A percentile compares a stretch with the other conserved stretches of the same genome.
Conservation (phyloP, 2,113 vertebrate species). For the Labrus mixtus region DNA sequence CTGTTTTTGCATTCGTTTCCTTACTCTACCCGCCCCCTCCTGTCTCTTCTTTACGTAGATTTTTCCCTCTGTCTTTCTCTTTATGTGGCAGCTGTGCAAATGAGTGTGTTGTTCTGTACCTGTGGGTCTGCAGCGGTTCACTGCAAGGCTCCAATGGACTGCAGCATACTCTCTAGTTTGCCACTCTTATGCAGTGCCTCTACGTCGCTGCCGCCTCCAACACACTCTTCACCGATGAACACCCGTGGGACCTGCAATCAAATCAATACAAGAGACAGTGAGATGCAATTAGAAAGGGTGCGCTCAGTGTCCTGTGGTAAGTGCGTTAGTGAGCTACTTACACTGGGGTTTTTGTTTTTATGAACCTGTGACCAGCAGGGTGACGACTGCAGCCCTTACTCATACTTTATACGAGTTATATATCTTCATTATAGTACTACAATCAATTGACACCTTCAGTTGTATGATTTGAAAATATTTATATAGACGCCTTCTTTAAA, state of each 20-base stretch:
- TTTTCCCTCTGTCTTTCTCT: background rate
- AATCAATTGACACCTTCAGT: too few relatives aligned
- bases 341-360: background rate
- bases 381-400: too few relatives aligned
- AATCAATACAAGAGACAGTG: background rate
- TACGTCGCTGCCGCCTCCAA: constrained; percentile 87
- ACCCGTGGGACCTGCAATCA: constrained; percentile 86
- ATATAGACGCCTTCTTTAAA: too few relatives aligned
- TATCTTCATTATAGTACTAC: too few relatives aligned
- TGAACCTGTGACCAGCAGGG: background rate
- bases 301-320: background rate
- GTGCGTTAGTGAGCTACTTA: background rate
- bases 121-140: constrained; percentile 53
- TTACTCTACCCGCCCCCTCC: background rate
- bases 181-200: constrained; percentile 64
- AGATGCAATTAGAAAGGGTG: background rate
- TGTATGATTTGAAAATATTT: too few relatives aligned
- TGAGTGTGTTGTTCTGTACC: constrained; percentile 53
- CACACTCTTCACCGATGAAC: constrained; percentile 86
- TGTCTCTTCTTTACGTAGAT: too few relatives aligned
- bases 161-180: constrained; percentile 77
- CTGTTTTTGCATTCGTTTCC: background rate
- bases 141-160: constrained; percentile 81
- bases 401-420: too few relatives aligned
- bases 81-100: background rate